Conservation (phyloP, 2,797 vertebrate species). For the Capromys pilorides region DNA sequence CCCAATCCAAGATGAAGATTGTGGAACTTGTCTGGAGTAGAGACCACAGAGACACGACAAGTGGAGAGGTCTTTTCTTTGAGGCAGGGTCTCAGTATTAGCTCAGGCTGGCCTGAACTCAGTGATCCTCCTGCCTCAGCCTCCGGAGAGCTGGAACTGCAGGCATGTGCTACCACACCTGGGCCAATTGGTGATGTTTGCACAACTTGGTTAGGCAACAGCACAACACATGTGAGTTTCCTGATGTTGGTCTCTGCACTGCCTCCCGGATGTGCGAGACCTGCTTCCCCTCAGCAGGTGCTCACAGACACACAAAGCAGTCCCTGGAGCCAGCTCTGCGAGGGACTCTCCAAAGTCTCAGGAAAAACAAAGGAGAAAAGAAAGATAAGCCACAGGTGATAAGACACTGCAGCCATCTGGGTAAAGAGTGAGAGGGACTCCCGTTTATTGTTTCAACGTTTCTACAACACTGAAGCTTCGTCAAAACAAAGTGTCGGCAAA, state of each 20-base stretch:
- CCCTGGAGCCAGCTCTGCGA: constrained; percentile 9
- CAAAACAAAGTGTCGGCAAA: neutral
- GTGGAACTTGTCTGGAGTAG: constrained; percentile 33
- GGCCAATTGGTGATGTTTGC: constrained; percentile 49
- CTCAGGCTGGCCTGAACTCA: neutral
- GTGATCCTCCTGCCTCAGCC: neutral
- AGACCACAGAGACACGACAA: constrained; percentile 35
- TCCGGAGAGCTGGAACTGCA: neutral
- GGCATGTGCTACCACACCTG: too few species aligned
- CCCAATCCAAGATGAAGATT: neutral
- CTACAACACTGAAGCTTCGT: neutral
- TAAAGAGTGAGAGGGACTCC: neutral
- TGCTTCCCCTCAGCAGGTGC: constrained; percentile 30
- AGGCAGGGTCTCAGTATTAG: neutral
- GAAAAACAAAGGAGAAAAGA: neutral
- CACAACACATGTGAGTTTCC: constrained; percentile 61
- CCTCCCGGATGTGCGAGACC: neutral
- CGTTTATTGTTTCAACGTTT: neutral
- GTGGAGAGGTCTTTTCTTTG: neutral
- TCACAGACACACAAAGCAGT: neutral
- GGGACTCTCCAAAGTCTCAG: neutral
- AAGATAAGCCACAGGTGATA: neutral
- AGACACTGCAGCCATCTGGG: neutral
- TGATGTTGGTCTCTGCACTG: constrained; percentile 43
- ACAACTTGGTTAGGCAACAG: constrained; percentile 69